Evolutionary conservation across 2,797 vertebrate genomes (phyloP).

Genomic region (Florisuga fusca): DNA sequence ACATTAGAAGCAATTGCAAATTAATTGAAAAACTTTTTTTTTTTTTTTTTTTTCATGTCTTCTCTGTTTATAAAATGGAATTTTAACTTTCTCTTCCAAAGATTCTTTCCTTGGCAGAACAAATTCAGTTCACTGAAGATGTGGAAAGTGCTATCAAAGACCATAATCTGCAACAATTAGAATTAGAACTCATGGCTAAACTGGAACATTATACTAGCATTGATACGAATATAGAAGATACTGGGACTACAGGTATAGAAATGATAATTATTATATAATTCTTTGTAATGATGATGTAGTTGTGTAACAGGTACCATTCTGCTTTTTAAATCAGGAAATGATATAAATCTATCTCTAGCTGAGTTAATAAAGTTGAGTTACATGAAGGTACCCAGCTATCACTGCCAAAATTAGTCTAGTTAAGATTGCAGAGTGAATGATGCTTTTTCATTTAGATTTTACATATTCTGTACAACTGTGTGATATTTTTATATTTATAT

Average conservation of each 20-base stretch:
- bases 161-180: constrained; percentile 88
- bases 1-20: neutral
- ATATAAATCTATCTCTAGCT: neutral
- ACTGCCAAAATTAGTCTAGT: neutral
- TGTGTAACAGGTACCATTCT: neutral
- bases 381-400: neutral
- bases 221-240: constrained; percentile 82
- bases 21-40: neutral
- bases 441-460: neutral
- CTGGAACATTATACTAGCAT: constrained; percentile 91
- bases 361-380: neutral
- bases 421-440: neutral
- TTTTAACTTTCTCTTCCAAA: constrained; percentile 69
- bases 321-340: neutral
- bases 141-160: constrained; percentile 88
- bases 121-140: constrained; percentile 98
- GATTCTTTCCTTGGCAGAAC: constrained; percentile 94
- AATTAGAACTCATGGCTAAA: constrained; percentile 88
- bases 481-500: no score
- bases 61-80: neutral
- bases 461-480: neutral
- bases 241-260: constrained; percentile 80
- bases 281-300: neutral
- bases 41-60: neutral
- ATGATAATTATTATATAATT: neutral